phyloP scores from a whole-genome alignment of 2,113 vertebrate genomes.

The Dasyprocta punctata region DNA sequence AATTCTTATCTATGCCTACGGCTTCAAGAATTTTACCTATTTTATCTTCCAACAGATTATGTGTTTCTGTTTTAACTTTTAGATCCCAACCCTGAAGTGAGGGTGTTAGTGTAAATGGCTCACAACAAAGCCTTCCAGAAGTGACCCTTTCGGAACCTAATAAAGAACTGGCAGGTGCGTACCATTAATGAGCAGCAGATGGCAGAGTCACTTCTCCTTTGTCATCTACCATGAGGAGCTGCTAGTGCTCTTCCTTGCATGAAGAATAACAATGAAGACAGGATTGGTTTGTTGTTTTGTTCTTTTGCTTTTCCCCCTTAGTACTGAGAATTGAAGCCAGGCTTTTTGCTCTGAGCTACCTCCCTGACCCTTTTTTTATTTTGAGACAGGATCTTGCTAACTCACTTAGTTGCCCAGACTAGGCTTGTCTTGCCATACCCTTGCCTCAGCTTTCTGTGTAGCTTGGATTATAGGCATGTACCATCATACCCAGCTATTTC shows the following conservation, averaged over 20 bases:
- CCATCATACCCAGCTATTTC: neutral
- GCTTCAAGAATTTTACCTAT: neutral
- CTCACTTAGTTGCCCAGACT: neutral
- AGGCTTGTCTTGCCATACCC: neutral
- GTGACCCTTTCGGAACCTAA: neutral
- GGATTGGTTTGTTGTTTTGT: neutral
- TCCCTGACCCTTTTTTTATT: neutral
- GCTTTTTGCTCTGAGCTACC: neutral
- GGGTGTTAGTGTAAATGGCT: neutral
- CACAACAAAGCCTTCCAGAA: neutral
- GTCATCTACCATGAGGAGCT: neutral
- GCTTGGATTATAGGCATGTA: neutral
- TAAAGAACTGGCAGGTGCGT: neutral
- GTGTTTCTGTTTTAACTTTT: neutral
- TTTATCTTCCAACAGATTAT: neutral
- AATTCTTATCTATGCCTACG: neutral
- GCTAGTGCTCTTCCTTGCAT: neutral
- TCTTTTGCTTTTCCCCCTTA: neutral
- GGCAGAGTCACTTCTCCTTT: constrained; percentile 46
- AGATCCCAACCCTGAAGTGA: neutral
- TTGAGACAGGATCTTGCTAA: neutral
- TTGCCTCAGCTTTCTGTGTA: neutral
- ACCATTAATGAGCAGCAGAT: neutral
- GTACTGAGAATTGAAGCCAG: neutral
- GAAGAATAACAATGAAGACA: neutral